Evolutionary conservation across 2,797 vertebrate species (phyloP).

Genomic region (Allochrocebus solatus): DNA sequence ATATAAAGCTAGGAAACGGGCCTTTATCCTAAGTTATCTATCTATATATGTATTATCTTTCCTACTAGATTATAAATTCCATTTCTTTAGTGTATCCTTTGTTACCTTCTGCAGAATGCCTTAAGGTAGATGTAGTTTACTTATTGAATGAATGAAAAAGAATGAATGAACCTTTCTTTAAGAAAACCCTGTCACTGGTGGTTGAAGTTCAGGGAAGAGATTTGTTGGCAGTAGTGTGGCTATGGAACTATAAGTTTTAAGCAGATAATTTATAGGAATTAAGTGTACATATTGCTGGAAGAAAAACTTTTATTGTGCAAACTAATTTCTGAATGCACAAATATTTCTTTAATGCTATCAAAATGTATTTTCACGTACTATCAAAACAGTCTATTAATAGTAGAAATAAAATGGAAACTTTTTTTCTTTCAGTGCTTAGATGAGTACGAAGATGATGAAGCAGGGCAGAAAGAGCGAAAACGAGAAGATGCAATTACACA

Average conservation of each 20-base stretch:
- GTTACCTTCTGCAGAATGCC: not conserved
- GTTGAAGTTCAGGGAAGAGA: not conserved
- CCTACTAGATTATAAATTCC: not conserved
- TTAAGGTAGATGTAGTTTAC: not conserved
- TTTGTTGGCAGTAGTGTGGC: not conserved
- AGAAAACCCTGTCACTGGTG: not conserved
- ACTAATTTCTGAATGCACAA: not conserved
- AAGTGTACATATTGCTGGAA: constrained; percentile 15
- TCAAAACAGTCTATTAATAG: not conserved
- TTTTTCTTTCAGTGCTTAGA: constrained; percentile 91
- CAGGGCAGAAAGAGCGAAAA: constrained; percentile 90
- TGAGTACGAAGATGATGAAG: constrained; percentile 96
- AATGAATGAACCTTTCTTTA: not conserved
- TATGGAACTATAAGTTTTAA: not conserved
- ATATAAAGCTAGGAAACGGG: not conserved
- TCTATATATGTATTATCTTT: not conserved
- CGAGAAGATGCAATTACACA: constrained; percentile 93
- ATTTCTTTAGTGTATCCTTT: not conserved
- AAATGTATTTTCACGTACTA: not conserved
- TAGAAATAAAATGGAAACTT: constrained; percentile 36
- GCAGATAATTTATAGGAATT: not conserved
- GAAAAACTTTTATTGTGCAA: not conserved
- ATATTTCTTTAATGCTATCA: not conserved
- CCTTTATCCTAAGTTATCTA: not conserved
- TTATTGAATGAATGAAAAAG: not conserved